Percentiles rank a stretch among this genome's conserved stretches.
Conservation (phyloP, 2,888 invertebrate species). For the Hydraecia micacea region DNA sequence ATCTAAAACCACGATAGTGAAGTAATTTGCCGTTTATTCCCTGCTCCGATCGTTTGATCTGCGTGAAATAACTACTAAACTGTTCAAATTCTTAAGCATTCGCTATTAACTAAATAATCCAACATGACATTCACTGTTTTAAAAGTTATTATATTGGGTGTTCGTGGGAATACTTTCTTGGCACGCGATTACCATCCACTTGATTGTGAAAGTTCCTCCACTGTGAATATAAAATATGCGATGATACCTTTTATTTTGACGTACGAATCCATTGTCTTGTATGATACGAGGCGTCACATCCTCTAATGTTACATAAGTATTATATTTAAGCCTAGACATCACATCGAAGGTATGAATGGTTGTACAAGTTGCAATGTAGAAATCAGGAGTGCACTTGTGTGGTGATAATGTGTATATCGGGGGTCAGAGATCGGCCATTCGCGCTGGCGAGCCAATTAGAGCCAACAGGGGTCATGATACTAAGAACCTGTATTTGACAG, state of each 20-base stretch:
- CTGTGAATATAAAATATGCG: slow-evolving; percentile 56
- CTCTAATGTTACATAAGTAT: slow-evolving; percentile 21
- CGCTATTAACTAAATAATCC: slow-evolving; percentile 52
- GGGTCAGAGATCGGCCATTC: slow-evolving; percentile 89
- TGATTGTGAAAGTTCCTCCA: slow-evolving; percentile 72
- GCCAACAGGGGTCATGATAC: slow-evolving; percentile 82
- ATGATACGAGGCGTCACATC: slow-evolving; percentile 18
- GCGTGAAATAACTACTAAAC: slow-evolving; percentile 50
- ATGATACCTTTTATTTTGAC: slow-evolving; percentile 57
- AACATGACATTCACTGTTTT: slow-evolving; percentile 55
- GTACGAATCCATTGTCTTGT: slow-evolving; percentile 44
- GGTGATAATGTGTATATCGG: slow-evolving; percentile 84
- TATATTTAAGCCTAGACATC: slow-evolving; percentile 25
- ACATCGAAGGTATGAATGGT: slow-evolving; percentile 53
- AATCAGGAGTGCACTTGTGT: slow-evolving; percentile 66
- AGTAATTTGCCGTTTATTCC: slow-evolving; percentile 36
- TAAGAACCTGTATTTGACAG: slow-evolving; percentile 80
- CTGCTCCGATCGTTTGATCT: slow-evolving; percentile 36
- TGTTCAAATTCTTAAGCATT: slow-evolving; percentile 49
- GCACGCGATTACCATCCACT: slow-evolving; percentile 73
- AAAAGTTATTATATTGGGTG: slow-evolving; percentile 61
- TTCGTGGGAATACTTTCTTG: slow-evolving; percentile 71
- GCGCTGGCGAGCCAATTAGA: slow-evolving; percentile 84
- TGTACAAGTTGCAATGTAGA: slow-evolving; percentile 65
- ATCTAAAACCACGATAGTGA: slow-evolving; percentile 28